Evolutionary conservation across 2,113 vertebrate genomes (phyloP).

Genomic region (Pimephales promelas): DNA sequence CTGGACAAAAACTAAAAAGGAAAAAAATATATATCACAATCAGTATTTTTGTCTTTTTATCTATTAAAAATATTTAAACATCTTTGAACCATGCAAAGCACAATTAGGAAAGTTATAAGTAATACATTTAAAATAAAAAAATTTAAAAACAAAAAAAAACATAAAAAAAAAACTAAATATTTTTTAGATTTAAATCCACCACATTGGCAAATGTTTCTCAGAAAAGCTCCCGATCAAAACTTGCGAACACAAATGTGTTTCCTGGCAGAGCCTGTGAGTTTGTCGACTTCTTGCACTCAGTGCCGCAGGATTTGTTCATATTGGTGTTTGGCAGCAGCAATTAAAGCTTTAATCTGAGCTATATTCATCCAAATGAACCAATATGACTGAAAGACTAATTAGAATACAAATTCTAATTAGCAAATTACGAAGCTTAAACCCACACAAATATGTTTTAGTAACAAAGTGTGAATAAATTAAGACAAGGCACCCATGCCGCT

Average conservation of each 20-base stretch:
- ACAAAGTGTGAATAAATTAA: slow-evolving; percentile 30
- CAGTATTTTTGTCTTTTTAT: background rate
- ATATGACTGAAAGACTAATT: slow-evolving; percentile 13
- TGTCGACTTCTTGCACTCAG: background rate
- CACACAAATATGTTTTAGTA: slow-evolving; percentile 5
- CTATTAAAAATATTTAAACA: background rate
- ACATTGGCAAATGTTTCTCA: background rate
- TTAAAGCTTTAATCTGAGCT: slow-evolving; percentile 22
- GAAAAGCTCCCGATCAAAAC: background rate
- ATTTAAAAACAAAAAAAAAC: too few species aligned
- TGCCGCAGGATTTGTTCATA: background rate
- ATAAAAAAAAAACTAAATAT: background rate
- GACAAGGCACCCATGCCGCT: background rate
- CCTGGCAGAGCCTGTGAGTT: background rate
- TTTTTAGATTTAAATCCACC: background rate
- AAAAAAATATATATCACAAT: too few species aligned
- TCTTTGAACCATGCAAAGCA: background rate
- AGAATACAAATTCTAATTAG: slow-evolving; percentile 14
- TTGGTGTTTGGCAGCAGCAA: slow-evolving; percentile 1
- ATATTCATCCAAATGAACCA: slow-evolving; percentile 3
- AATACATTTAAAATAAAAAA: too few species aligned
- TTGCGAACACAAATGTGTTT: slow-evolving; percentile 3
- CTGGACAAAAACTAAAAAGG: too few species aligned
- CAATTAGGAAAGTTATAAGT: background rate
- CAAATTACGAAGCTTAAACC: slow-evolving; percentile 25